Base-by-base conservation (phyloP, 2,113 vertebrate species). In the Perca fluviatilis region DNA sequence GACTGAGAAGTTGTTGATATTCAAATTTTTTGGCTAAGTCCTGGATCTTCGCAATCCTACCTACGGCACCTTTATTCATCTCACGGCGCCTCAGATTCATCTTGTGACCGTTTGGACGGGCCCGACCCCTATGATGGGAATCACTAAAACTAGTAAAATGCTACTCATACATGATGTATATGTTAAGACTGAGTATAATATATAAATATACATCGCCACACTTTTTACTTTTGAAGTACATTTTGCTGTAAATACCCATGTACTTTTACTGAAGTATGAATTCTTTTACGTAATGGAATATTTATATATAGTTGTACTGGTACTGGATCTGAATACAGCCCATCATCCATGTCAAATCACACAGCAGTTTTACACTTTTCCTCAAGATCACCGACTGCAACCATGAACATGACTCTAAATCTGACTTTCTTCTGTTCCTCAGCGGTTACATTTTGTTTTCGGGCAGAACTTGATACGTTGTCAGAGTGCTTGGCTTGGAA, bases 381-480 rank as follows among this genome's bases (percentile, higher is more conserved):
- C 40, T 65, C 30, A 12, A 56, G 51, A 33, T 62, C 61, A 60
- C 40, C 11, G 67, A 23, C 47, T 25, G 53, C 13, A 74, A 21
- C 33, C 50, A 62, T 40, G 25, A 69, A 23, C 60, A 43, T 43
- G 10, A 27, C 16, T 64, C 47, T 71, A 61, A 86, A 82, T 67
- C 49, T 65, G 15, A 69, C 50, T 56, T 60, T 57, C 23, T 40
- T 64, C 49, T 49, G 15, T n/a, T 67, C 70, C 49, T 75, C 27
- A 36, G 40, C 43, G 67, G 74, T 27, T 57, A 23, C 56, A 16
- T 80, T 58, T 68, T n/a, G 27, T 50, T 72, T 56, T 54, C 23
- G 71, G 30, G 23, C 46, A 27, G 40, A 61, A 61, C 19, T 19
- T 53, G 30, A 89, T 70, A 85, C 58, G 70, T 77, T 53, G 23